Evolutionary conservation across 2,113 vertebrate genomes (phyloP).

Genomic region (Cromileptes altivelis): DNA sequence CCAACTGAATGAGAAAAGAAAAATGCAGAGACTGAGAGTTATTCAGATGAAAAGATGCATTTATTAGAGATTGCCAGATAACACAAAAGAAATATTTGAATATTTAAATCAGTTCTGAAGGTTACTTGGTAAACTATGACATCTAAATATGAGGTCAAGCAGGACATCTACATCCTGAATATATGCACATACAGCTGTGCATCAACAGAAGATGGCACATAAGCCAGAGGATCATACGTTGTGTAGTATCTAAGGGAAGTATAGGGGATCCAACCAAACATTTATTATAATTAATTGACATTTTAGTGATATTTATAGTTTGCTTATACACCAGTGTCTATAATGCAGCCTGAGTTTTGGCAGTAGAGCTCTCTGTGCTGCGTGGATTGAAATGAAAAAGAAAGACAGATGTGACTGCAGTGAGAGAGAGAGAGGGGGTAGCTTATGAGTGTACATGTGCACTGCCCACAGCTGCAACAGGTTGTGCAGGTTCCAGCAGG

Average conservation of each 20-base stretch:
- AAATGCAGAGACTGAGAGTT: not conserved
- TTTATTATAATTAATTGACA: not conserved
- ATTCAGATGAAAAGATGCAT: not conserved
- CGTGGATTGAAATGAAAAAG: not conserved
- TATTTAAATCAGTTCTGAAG: not conserved
- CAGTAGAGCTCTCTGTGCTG: not conserved
- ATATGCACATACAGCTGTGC: not conserved
- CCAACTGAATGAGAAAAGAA: not conserved
- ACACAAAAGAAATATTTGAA: not conserved
- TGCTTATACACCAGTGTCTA: not conserved
- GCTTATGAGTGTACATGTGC: not conserved
- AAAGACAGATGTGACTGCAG: not conserved
- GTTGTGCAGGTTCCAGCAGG: constrained; percentile 48
- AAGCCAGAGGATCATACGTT: not conserved
- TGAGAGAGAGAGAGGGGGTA: constrained; percentile 4
- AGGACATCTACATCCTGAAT: constrained; percentile 2
- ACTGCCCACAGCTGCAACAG: constrained; percentile 22
- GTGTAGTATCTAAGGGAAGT: not conserved
- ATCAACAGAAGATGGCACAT: not conserved
- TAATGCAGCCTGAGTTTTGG: not conserved
- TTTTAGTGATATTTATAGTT: not conserved
- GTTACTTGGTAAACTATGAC: constrained; percentile 10
- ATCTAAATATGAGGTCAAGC: constrained; percentile 9
- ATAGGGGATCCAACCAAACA: not conserved
- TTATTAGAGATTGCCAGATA: not conserved